Evolutionary conservation across 2,888 invertebrate genomes (phyloP).

Genomic region (Tethea ocularis): DNA sequence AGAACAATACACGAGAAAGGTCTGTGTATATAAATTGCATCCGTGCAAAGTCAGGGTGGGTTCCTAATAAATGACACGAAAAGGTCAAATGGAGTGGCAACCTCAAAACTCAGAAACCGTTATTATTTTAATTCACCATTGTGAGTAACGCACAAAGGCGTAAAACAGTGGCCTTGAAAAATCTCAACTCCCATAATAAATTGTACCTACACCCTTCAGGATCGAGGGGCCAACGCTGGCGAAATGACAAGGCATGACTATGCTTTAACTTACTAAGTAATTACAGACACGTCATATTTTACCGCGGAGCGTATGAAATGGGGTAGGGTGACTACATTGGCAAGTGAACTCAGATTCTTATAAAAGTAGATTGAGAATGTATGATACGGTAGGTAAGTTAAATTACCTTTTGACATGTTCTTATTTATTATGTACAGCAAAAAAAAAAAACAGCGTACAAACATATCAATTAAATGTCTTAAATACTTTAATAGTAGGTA

Average conservation of each 20-base stretch:
- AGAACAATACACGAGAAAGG: too few relatives aligned
- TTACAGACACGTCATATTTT: slow-evolving; percentile 76
- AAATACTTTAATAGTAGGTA: too few relatives aligned
- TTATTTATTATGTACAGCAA: too few relatives aligned
- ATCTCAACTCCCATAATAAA: slow-evolving; percentile 22
- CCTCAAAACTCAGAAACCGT: not conserved
- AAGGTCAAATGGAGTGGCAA: not conserved
- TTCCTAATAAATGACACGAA: not conserved
- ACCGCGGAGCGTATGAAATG: slow-evolving; percentile 50
- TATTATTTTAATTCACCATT: not conserved
- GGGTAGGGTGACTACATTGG: slow-evolving; percentile 37
- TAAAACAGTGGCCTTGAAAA: slow-evolving; percentile 16
- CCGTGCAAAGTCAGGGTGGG: too few relatives aligned
- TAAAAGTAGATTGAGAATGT: not conserved
- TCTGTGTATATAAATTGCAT: too few relatives aligned
- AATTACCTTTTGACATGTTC: too few relatives aligned
- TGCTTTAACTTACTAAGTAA: slow-evolving; percentile 71
- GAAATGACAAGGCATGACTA: slow-evolving; percentile 80
- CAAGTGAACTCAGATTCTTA: not conserved
- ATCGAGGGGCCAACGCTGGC: slow-evolving; percentile 44
- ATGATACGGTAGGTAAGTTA: too few relatives aligned
- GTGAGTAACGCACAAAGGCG: not conserved
- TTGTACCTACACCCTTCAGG: slow-evolving; percentile 23
- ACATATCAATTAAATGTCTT: too few relatives aligned
- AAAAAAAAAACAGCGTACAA: too few relatives aligned